Evolutionary conservation across 1,140 invertebrate species (phyloP), one percentile per base, ranked within the genome.

Genomic region (Maconellicoccus hirsutus): DNA sequence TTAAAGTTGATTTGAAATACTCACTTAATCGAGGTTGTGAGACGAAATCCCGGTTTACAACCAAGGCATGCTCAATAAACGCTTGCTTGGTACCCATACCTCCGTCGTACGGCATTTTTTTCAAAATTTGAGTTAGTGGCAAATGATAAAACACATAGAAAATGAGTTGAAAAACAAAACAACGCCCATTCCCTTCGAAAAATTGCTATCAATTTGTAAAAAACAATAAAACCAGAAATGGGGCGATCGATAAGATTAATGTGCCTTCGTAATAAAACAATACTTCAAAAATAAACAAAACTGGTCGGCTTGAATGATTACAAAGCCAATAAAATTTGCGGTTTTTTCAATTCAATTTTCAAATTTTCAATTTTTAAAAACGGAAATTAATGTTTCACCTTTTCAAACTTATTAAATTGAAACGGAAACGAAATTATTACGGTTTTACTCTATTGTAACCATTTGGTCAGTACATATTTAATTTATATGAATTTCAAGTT

Each of bases 11-110:
- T 27, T n/a, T n/a, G n/a, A 70, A 21, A 72, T 39, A 92, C 92
- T 93, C 87, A 98, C 96, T 95, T 74, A 98, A 84, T 79, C 96
- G 87, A 66, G 97, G 96, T 79, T 98, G 96, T 66, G 95, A 94
- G 77, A 97, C 91, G 81, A 98, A 99, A 84, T 99, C 92, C 77
- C 97, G 83, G 71, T 92, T 92, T 69, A 97, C 91, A 71, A 95
- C 96, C 77, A 97, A 83, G 79, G 90, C 86, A 83, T 96, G 93
- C 78, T 94, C 90, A 78, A 84, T 84, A 71, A 77, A 76, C 70
- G 87, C 88, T 80, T 89, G 83, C 63, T 78, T 78, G 21, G 79
- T 75, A 27, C 77, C 79, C 39, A 85, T 79, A 59, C 74, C 80
- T 63, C 78, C 73, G 22, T 66, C 61, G 25, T 66, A 66, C 3